These are phyloP conservation scores for Steinernema scapterisci DNA, from an alignment of 2,888 invertebrate genomes.

Conservation along the genomic window DNA sequence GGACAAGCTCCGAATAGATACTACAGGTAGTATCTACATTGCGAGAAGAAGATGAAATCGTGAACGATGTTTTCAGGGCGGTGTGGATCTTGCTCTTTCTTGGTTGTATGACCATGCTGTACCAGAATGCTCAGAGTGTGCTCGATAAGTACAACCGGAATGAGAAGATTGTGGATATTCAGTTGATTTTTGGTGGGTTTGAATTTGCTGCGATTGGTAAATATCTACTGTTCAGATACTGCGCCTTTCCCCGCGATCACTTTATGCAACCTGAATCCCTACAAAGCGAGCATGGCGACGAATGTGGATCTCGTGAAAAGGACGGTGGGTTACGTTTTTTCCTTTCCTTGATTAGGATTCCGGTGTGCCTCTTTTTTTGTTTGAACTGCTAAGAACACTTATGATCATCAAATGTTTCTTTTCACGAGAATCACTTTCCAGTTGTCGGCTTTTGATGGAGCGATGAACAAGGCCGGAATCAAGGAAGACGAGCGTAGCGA, in stretches of 20 bases:
- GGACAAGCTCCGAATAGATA: conserved; percentile 62
- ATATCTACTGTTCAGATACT: conserved; percentile 43
- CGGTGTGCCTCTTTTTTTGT: too few relatives aligned
- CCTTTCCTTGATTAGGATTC: too few relatives aligned
- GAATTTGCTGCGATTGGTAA: background rate
- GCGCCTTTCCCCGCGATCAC: conserved; percentile 21
- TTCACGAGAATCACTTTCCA: conserved; percentile 40
- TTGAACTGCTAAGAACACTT: too few relatives aligned
- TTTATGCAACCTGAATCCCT: conserved; percentile 65
- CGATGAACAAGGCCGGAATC: conserved; percentile 58
- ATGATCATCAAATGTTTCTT: too few relatives aligned
- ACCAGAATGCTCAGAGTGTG: conserved; percentile 60
- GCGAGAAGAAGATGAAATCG: background rate
- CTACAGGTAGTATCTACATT: conserved; percentile 53
- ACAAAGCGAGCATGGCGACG: conserved; percentile 61
- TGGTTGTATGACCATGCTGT: conserved; percentile 61
- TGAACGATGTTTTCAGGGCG: conserved; percentile 41
- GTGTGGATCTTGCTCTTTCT: conserved; percentile 60
- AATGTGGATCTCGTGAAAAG: conserved; percentile 58
- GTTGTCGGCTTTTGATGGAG: conserved; percentile 60
- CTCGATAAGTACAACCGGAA: conserved; percentile 62
- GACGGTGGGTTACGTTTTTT: conserved; percentile 49
- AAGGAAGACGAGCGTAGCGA: conserved; percentile 35
- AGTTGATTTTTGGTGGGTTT: conserved; percentile 58
- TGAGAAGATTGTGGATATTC: conserved; percentile 66